Evolutionary conservation across 2,113 vertebrate species (phyloP), one percentile per base, ranked within the genome.

Genomic region (Solea solea): DNA sequence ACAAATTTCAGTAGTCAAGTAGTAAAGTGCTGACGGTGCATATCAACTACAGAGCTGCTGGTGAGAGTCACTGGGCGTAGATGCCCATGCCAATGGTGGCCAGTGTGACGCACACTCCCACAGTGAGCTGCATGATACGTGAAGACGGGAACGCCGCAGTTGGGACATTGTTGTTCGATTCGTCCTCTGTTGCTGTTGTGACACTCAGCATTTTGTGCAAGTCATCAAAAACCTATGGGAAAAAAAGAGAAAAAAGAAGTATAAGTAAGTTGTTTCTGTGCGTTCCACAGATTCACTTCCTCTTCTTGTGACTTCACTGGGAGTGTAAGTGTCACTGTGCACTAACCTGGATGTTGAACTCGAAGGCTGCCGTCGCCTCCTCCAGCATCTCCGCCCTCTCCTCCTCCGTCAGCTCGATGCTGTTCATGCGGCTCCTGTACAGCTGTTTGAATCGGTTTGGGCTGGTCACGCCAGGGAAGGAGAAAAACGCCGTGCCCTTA

Each of bases 371-470:
- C 81, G 95, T 93, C 5, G 96, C 96, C 84, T 99, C 97, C 8
- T 95, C 84, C 72, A 95, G 80, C 69, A 97, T 89, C 25, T 82
- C 92, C 25, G 40, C 68, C 83, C 76, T 92, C 64, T 94, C 89
- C 70, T 71, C 57, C 0, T 79, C 72, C 9, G 84, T 94, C 92
- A 96, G 91, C 74, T 96, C 96, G 0, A 98, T 90, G 11, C 94
- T 90, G 76, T 98, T 98, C 96, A 98, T 97, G 9, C 95, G 94
- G 66, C 95, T 91, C n/a, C 97, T 92, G 78, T 98, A 99, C 46
- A 99, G 94, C 90, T 99, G 97, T 87, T 99, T 99, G 92, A 98
- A 99, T 66, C 94, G 96, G 80, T 95, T 93, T 27, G 96, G 93
- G 0, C 91, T 98, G 81, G 46, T 93, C 42, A 99, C 91, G 0